Conservation (phyloP, 2,888 invertebrate genomes). For the Aethes cnicana region DNA sequence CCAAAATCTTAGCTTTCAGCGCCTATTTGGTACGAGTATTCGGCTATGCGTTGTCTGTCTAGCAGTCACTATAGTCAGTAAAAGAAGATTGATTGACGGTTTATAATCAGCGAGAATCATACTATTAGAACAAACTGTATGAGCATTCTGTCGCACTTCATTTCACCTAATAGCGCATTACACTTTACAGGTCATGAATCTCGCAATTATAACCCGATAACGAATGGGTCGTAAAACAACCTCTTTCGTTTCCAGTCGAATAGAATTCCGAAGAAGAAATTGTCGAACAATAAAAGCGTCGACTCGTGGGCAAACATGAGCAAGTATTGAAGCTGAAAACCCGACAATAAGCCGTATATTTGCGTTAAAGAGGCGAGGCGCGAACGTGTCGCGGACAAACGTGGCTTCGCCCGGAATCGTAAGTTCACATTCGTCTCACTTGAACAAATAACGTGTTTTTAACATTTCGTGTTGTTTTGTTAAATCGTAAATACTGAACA, state of each 20-base stretch:
- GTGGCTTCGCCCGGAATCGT: constrained; percentile 66
- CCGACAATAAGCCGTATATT: constrained; percentile 73
- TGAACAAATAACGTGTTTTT: constrained; percentile 81
- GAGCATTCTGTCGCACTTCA: too few relatives aligned
- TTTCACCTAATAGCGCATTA: too few relatives aligned
- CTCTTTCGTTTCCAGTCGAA: constrained; percentile 35
- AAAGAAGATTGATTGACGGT: too few relatives aligned
- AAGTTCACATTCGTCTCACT: constrained; percentile 79
- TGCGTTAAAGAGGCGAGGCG: constrained; percentile 67
- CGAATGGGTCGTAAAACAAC: constrained; percentile 67
- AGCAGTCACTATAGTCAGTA: too few relatives aligned
- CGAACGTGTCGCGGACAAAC: constrained; percentile 78
- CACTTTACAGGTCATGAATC: too few relatives aligned
- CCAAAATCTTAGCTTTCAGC: too few relatives aligned
- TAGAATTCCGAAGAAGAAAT: constrained; percentile 36
- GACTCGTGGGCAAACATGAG: constrained; percentile 63
- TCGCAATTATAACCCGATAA: constrained; percentile 53
- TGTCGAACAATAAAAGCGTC: constrained; percentile 64
- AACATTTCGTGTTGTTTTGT: constrained; percentile 82
- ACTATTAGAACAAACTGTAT: too few relatives aligned
- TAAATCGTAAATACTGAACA: constrained; percentile 81
- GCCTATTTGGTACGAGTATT: too few relatives aligned
- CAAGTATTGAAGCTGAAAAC: constrained; percentile 64
- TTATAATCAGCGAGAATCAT: too few relatives aligned
- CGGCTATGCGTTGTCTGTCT: too few relatives aligned